Percentiles rank a stretch among this genome's conserved stretches.
Conservation (phyloP, 2,113 vertebrate species). For the Hassar affinis region DNA sequence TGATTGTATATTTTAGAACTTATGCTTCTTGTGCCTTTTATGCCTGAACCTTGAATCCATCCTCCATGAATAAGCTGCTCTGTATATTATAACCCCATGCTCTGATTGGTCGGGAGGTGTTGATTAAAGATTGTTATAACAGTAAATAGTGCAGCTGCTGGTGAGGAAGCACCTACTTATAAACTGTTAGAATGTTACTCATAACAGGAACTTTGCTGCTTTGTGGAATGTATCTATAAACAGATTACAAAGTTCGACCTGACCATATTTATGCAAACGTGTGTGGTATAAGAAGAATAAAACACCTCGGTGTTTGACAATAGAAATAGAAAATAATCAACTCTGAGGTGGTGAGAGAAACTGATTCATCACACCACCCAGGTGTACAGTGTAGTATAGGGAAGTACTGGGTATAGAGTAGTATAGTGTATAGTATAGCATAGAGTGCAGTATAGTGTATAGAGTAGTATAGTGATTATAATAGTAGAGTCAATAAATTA, state of each 20-base stretch:
- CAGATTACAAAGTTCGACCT: not conserved
- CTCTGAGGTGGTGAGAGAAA: not conserved
- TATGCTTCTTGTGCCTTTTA: not conserved
- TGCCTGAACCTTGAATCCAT: too few relatives aligned
- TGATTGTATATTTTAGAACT: not conserved
- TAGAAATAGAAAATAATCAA: not conserved
- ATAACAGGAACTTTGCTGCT: not conserved
- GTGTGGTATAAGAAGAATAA: not conserved
- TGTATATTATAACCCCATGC: not conserved
- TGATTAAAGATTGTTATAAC: not conserved
- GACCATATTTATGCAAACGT: not conserved
- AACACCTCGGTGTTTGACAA: not conserved
- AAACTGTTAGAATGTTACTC: not conserved
- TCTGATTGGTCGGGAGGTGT: not conserved
- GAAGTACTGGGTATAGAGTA: too few relatives aligned
- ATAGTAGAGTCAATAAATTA: too few relatives aligned
- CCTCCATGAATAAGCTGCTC: not conserved
- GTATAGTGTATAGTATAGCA: not conserved
- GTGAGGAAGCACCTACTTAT: not conserved
- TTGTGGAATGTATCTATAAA: not conserved
- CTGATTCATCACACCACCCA: not conserved
- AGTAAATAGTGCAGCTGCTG: not conserved
- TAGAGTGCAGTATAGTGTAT: not conserved
- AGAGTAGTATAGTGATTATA: not conserved
- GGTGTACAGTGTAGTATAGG: not conserved